Evolutionary conservation across 23 tunicate species (phyloP), one percentile per base, ranked within the genome.

Genomic region (Diplosoma virens): DNA sequence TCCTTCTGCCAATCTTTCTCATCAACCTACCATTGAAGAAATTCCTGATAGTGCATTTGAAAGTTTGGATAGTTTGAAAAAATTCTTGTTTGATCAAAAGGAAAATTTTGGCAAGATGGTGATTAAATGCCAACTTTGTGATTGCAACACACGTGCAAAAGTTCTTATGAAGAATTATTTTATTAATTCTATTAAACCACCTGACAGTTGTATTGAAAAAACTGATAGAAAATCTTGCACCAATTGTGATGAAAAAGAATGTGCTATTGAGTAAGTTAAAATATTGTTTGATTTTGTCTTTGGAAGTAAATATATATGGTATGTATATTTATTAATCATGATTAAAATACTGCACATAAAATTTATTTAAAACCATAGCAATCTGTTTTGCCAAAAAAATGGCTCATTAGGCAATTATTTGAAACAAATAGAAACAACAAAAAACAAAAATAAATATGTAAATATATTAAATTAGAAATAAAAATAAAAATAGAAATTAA

Each of bases 241-340:
- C 16, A 71, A 79, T 46, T 82, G 86, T 61, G 86, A 82, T 11
- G 86, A 82, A 45, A 46, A 52, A 20, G 28, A 23, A 17, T 29
- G 11, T 33, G 86, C 86, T 73, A 79, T 82, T 37, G 28, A 63
- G 86, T 82, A 33, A 70, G 29, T 32, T n/a, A n/a, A n/a, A n/a
- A n/a, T n/a, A n/a, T n/a, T n/a, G n/a, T n/a, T n/a, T n/a, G n/a
- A n/a, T n/a, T n/a, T n/a, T n/a, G n/a, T n/a, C n/a, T n/a, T n/a
- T n/a, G n/a, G n/a, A n/a, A n/a, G n/a, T n/a, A n/a, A n/a, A n/a
- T n/a, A n/a, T n/a, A n/a, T n/a, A n/a, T n/a, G n/a, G n/a, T n/a
- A n/a, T n/a, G n/a, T n/a, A n/a, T n/a, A n/a, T n/a, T n/a, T n/a
- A n/a, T n/a, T n/a, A n/a, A n/a, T n/a, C n/a, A n/a, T n/a, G n/a